These are phyloP conservation scores for Notocelia uddmanniana DNA, from an alignment of 2,888 invertebrate species.

Conservation along the genomic window DNA sequence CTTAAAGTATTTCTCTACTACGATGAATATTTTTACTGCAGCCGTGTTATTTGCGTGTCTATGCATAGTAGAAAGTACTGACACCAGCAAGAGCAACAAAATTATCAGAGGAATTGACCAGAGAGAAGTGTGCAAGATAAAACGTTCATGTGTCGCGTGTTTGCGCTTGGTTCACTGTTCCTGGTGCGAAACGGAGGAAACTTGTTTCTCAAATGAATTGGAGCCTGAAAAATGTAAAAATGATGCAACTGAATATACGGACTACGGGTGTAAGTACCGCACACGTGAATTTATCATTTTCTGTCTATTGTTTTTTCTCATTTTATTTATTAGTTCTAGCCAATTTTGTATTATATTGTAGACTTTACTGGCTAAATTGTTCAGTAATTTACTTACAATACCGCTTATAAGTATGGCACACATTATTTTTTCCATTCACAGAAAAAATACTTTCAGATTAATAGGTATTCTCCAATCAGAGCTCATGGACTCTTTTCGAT, in stretches of 20 bases:
- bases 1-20: constrained; percentile 25
- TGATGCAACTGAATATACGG: constrained; percentile 61
- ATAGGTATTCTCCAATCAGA: too few species aligned
- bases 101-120: constrained; percentile 58
- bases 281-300: neutral
- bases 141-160: constrained; percentile 71
- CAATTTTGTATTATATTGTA: too few species aligned
- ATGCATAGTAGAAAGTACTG: constrained; percentile 46
- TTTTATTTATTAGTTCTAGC: too few species aligned
- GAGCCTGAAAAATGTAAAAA: constrained; percentile 62
- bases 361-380: too few species aligned
- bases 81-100: neutral
- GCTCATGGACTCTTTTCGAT: too few species aligned
- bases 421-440: too few species aligned
- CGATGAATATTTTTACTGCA: constrained; percentile 43
- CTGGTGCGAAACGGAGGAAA: constrained; percentile 71
- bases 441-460: too few species aligned
- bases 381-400: too few species aligned
- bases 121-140: constrained; percentile 72
- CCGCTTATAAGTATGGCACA: too few species aligned
- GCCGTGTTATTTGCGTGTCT: constrained; percentile 50
- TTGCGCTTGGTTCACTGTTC: constrained; percentile 73
- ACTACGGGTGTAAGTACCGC: constrained; percentile 63
- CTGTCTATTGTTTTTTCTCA: neutral
- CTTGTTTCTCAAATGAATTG: constrained; percentile 69